phyloP scores from a whole-genome alignment of 2,113 vertebrate species.

The Salvelinus namaycush region DNA sequence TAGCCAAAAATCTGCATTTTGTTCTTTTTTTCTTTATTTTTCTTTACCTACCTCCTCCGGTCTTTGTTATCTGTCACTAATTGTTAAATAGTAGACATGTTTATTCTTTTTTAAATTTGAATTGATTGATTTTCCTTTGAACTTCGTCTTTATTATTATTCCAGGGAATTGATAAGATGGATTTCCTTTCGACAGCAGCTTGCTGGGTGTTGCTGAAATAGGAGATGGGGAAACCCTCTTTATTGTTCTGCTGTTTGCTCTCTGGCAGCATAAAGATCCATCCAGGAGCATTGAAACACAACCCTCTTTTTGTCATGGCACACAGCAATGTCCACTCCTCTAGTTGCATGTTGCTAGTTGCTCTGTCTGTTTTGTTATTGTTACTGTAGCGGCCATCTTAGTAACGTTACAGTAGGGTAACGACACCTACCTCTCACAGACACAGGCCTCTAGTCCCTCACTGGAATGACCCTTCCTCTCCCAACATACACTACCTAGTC shows the following conservation, averaged over 20 bases:
- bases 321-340: conserved; percentile 77
- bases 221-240: conserved; percentile 76
- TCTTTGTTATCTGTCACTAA: conserved; percentile 96
- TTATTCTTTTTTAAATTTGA: conserved; percentile 57
- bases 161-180: conserved; percentile 44
- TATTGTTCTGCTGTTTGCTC: conserved; percentile 83
- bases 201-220: conserved; percentile 84
- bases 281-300: conserved; percentile 62
- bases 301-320: conserved; percentile 74
- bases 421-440: conserved; percentile 55
- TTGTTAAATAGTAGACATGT: conserved; percentile 77
- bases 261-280: conserved; percentile 39
- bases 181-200: conserved; percentile 81
- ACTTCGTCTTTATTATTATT: conserved; percentile 51
- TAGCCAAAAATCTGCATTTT: conserved; percentile 80
- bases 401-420: conserved; percentile 55
- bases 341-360: conserved; percentile 69
- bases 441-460: conserved; percentile 23
- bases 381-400: conserved; percentile 75
- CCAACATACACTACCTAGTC: conserved; percentile 50
- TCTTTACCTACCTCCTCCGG: conserved; percentile 84
- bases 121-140: conserved; percentile 26
- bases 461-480: conserved; percentile 68
- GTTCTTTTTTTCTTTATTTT: conserved; percentile 7
- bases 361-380: conserved; percentile 77